These are phyloP conservation scores for Orbicella faveolata DNA, from an alignment of 64 coral and sea anemone genomes.

Conservation along the genomic window DNA sequence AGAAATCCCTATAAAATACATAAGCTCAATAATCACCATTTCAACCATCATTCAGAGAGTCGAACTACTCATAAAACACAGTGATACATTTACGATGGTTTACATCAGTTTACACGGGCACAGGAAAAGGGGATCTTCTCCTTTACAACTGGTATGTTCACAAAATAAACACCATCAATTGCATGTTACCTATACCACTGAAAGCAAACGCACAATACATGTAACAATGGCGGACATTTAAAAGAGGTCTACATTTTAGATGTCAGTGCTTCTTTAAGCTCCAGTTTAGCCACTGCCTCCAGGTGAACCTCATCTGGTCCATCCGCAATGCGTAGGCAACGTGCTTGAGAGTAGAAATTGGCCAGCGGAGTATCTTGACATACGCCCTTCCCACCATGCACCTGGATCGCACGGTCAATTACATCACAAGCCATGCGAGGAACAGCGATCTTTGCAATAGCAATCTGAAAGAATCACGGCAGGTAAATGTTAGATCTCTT, in stretches of 20 bases:
- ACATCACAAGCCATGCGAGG: constrained; percentile 87
- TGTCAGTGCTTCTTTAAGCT: constrained; percentile 80
- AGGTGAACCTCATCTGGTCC: constrained; percentile 99
- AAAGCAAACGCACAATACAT: no score
- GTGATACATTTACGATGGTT: no score
- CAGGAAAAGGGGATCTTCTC: no score
- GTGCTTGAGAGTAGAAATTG: constrained; percentile 51
- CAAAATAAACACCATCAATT: no score
- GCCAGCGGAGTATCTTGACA: constrained; percentile 93
- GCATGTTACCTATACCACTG: no score
- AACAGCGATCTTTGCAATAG: constrained; percentile 89
- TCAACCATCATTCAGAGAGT: no score
- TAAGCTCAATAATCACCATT: no score
- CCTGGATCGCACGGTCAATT: constrained; percentile 92
- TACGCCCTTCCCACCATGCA: constrained; percentile 93
- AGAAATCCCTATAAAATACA: no score
- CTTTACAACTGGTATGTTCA: no score
- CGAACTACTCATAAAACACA: no score
- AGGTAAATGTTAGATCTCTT: background rate
- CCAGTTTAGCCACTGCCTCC: constrained; percentile 85
- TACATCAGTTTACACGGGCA: no score
- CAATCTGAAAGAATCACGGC: constrained; percentile 62
- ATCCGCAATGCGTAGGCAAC: constrained; percentile 91
- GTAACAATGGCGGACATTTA: no score
- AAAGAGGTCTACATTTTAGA: constrained; percentile 48